Evolutionary conservation across 2,888 invertebrate genomes (phyloP), one percentile per base, ranked within the genome.

Genomic region (Sphecodes monilicornis): DNA sequence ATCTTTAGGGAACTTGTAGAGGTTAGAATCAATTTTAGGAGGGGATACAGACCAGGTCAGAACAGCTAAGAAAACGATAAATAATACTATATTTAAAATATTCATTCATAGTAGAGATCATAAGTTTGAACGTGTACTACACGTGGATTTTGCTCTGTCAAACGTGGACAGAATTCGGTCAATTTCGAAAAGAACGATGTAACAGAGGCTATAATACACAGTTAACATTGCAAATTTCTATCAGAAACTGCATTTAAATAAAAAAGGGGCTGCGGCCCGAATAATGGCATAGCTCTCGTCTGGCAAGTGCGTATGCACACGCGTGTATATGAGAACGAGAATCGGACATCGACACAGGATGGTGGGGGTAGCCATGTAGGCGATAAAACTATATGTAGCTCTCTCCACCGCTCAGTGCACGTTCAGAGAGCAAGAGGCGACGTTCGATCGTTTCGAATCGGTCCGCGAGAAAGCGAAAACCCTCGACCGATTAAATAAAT

Each of bases 361-460:
- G 79, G 83, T 71, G 81, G 87, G 79, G 86, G 68, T 68, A 77
- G 76, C 11, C 82, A 60, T 46, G 87, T 79, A 80, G 76, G 64
- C 90, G 91, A 93, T 93, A 92, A 92, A 93, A 93, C 89, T 91
- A 92, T 91, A 87, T 80, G 87, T 80, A 86, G 88, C 83, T 89
- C 90, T 90, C 90, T 86, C 83, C 81, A 57, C 78, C 66, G 86
- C 86, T 92, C 91, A 93, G 93, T 93, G 80, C 87, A 84, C 76
- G 83, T 46, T 77, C 43, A 75, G 71, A 69, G 68, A 87, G 29
- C 66, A 26, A 71, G 72, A 46, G 39, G 46, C 3, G 32, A 10
- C 3, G 70, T 29, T 64, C 60, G 29, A 26, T 13, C 13, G 29
- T 32, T 22, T 73, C 13, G 13, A 43, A 36, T 26, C 26, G 22